Evolutionary conservation across 1,140 invertebrate species (phyloP).

Genomic region (Bombus soroeensis): DNA sequence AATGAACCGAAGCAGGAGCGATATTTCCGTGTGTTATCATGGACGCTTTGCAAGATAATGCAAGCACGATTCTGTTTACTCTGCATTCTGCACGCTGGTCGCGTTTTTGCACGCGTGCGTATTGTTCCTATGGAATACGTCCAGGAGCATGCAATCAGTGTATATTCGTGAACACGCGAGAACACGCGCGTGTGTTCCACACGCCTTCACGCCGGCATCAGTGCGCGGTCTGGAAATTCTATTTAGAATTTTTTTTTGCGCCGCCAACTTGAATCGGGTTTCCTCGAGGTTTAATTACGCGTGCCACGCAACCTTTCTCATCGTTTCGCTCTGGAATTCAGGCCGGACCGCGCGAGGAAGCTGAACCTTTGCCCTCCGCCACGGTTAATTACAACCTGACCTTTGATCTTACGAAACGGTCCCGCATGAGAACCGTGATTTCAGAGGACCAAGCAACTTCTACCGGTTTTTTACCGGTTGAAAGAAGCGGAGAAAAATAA

Average conservation of each 20-base stretch:
- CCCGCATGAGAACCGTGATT: slow-evolving; percentile 3
- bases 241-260: background rate
- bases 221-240: background rate
- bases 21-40: background rate
- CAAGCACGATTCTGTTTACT: slow-evolving; percentile 14
- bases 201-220: background rate
- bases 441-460: background rate
- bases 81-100: slow-evolving; percentile 25
- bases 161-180: background rate
- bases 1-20: background rate
- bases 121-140: slow-evolving; percentile 21
- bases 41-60: background rate
- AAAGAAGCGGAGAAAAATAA: background rate
- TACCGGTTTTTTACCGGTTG: background rate
- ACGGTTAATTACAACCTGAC: slow-evolving; percentile 29
- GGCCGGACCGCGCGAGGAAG: background rate
- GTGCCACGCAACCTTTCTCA: slow-evolving; percentile 21
- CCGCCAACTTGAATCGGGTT: background rate
- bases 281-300: slow-evolving; percentile 39
- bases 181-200: no score
- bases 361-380: slow-evolving; percentile 15
- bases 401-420: slow-evolving; percentile 27
- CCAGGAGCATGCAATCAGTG: slow-evolving; percentile 23
- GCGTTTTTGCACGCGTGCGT: slow-evolving; percentile 2
- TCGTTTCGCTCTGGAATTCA: slow-evolving; percentile 10